Base-by-base conservation (phyloP, 2,113 vertebrate genomes). In the Dryoscopus gambensis region DNA sequence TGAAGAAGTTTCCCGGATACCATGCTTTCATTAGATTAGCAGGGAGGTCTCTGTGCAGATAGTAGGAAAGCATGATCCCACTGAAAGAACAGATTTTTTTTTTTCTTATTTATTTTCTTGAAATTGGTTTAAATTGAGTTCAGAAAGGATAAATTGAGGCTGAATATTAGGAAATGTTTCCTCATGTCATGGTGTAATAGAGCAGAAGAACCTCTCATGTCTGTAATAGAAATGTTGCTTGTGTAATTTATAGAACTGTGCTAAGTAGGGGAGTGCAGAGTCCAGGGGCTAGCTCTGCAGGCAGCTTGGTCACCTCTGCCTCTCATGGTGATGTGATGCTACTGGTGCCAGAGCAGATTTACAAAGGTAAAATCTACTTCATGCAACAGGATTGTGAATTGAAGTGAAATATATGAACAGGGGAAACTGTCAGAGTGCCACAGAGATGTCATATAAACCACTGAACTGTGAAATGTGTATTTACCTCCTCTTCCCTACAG, bases 391-490 rank as follows among this genome's bases (percentile, higher is more conserved):
- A 84, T 49, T 94, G 88, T 92, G 74, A 94, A 89, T 28, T 90
- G 89, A 94, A 94, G 76, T 83, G 73, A 95, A 95, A 93, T 92
- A 73, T 24, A 94, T 30, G 57, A 83, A 81, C 68, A 71, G 79
- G 35, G 24, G 50, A 94, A 84, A 80, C 73, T 55, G 84, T 84
- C 83, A 94, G 89, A 79, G 40, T 67, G 68, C 59, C 87, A 82
- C 0, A 0, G 74, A 68, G 44, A 94, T 94, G 75, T 93, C 74
- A 63, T 89, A 87, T 82, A 91, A 96, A 56, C 55, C 86, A 91
- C n/a, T 95, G 92, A 95, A 93, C 93, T 92, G 86, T 93, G 79
- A 96, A 96, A 95, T 76, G 70, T 69, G 35, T 87, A 80, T 96
- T 94, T 96, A 64, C 63, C 64, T 89, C 39, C 44, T 85, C 73